Base-by-base conservation (phyloP, 2,797 vertebrate species). In the Adelosebastes latens region DNA sequence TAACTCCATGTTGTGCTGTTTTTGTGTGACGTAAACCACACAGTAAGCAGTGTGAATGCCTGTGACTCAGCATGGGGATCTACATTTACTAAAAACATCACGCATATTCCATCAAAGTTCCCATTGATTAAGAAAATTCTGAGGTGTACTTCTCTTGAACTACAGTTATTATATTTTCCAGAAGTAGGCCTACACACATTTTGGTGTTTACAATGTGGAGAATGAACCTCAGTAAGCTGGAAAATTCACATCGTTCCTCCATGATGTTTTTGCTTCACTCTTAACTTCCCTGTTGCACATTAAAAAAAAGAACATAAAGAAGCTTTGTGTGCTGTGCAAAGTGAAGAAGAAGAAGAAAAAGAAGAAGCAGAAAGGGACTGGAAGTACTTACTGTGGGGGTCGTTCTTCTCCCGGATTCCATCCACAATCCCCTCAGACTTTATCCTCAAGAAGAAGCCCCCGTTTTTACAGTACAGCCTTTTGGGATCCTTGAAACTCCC, bases 391-490 rank as follows among this genome's bases (percentile, higher is more conserved):
- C 98, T 97, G 94, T 98, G 95, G 1, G 97, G 97, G 93, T 99
- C 98, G 89, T 89, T 97, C 91, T 98, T 99, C 94, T 99, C 98
- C 5, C 98, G 96, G 87, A 96, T 96, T 27, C 98, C 98, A 60
- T 99, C 98, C 93, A 99, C 97, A 59, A 95, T 93, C 25, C 98
- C 98, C 70, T 99, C 97, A n/a, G 97, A 94, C 77, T 93, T 96
- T 86, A 99, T 98, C 92, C 98, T 96, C 80, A 99, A 90, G 92
- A 99, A 99, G 93, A 96, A 99, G 83, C 98, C 98, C 9, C 98
- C 98, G 86, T 99, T 99, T 83, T 99, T 99, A 91, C 98, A 98
- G 94, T 99, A 99, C 8, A 99, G 95, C 72, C 97, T 92, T 83
- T 99, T 99, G 80, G 98, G 98, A 8, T 99, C 98, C 94, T 96